phyloP scores from a whole-genome alignment of 2,113 vertebrate genomes.

The Sturnus vulgaris region DNA sequence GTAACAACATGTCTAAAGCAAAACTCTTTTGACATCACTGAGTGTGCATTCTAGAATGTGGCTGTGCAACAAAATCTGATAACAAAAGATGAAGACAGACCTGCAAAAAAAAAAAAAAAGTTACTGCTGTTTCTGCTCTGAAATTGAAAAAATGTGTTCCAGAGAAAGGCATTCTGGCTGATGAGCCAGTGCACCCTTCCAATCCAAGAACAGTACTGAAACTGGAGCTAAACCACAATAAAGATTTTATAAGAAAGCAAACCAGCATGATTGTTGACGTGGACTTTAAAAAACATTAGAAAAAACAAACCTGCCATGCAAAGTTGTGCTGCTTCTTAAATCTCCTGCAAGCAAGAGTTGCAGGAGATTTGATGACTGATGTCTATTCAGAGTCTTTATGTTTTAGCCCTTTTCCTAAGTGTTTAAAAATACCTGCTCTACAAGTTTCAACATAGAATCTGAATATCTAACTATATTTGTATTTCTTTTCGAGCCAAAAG shows the following conservation, averaged over 20 bases:
- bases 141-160: constrained; percentile 47
- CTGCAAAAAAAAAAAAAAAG: not conserved
- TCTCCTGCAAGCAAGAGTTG: not conserved
- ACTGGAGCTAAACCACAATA: constrained; percentile 40
- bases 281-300: constrained; percentile 8
- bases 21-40: not conserved
- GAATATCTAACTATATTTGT: not conserved
- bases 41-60: not conserved
- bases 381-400: not conserved
- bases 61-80: not conserved
- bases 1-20: not conserved
- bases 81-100: not conserved
- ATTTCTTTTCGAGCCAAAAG: not conserved
- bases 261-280: constrained; percentile 5
- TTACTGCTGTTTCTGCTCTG: not conserved
- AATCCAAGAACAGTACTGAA: constrained; percentile 54
- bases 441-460: not conserved
- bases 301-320: not conserved
- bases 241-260: constrained; percentile 45
- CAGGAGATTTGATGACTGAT: not conserved
- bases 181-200: not conserved
- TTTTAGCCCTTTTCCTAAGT: not conserved
- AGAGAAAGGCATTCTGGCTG: constrained; percentile 29
- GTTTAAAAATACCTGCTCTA: not conserved
- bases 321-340: not conserved